A percentile compares a stretch with the other conserved stretches of the same genome.
Evolutionary conservation across 2,797 vertebrate species (phyloP).

Genomic region (Aythya fuligula): DNA sequence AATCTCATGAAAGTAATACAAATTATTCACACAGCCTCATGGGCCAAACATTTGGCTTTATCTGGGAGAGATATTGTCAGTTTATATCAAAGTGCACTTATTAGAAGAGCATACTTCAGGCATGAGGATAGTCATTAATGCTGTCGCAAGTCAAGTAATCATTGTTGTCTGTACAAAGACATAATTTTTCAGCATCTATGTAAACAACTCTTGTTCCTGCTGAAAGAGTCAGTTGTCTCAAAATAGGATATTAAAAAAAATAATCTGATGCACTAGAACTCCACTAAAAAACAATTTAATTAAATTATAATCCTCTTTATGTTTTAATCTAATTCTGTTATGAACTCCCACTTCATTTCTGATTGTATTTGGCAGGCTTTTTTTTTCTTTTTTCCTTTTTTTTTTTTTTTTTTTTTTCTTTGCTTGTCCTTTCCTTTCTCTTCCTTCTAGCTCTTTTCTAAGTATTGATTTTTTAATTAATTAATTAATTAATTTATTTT

Average conservation of each 20-base stretch:
- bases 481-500: not conserved
- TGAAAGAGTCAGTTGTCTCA: not conserved
- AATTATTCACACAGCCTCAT: not conserved
- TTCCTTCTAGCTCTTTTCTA: not conserved
- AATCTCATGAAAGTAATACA: not conserved
- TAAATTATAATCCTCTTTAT: conserved; percentile 35
- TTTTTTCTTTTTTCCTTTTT: not conserved
- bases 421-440: not conserved
- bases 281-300: not conserved
- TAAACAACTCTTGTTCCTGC: not conserved
- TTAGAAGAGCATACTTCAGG: not conserved
- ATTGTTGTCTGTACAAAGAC: not conserved
- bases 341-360: not conserved
- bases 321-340: conserved; percentile 41
- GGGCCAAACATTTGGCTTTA: not conserved
- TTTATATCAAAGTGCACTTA: not conserved
- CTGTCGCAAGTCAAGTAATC: not conserved
- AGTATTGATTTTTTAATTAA: not conserved
- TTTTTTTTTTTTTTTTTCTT: not conserved
- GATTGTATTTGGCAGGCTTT: not conserved
- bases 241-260: not conserved
- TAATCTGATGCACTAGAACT: not conserved
- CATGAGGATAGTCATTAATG: not conserved
- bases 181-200: not conserved
- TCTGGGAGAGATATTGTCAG: not conserved